Evolutionary conservation across 2,888 invertebrate species (phyloP).

Genomic region (Vannuccia rotundouncinata): DNA sequence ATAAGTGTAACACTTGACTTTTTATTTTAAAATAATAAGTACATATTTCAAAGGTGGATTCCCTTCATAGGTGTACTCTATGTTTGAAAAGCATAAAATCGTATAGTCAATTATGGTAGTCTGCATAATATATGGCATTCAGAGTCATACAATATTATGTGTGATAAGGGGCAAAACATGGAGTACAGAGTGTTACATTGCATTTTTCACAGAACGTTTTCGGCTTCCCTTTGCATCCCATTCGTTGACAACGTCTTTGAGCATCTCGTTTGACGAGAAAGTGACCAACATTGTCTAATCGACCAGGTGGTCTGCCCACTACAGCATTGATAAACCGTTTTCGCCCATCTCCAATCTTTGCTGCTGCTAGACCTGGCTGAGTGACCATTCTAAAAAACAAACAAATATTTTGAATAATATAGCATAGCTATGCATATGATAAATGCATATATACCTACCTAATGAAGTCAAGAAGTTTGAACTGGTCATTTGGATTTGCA

Average conservation of each 20-base stretch:
- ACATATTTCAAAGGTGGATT: conserved; percentile 15
- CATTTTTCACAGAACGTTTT: background rate
- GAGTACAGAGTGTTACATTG: background rate
- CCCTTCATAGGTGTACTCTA: conserved; percentile 2
- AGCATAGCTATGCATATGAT: background rate
- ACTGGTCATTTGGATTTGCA: background rate
- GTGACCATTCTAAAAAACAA: background rate
- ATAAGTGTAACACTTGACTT: conserved; percentile 1
- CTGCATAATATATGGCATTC: conserved; percentile 20
- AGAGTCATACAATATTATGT: conserved; percentile 5
- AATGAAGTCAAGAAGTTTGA: background rate
- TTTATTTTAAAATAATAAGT: conserved; percentile 13
- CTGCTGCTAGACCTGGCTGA: background rate
- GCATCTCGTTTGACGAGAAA: background rate
- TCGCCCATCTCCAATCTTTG: background rate
- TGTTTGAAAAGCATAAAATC: conserved; percentile 1
- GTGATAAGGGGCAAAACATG: background rate
- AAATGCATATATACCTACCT: background rate
- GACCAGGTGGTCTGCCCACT: background rate
- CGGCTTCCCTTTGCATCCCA: background rate
- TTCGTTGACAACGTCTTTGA: background rate
- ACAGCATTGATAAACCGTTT: background rate
- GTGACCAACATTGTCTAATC: background rate
- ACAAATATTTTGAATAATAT: background rate
- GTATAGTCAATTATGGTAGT: conserved; percentile 19